Evolutionary conservation across 2,888 invertebrate species (phyloP), one percentile per base, ranked within the genome.

Genomic region (Ophion obscuratus): DNA sequence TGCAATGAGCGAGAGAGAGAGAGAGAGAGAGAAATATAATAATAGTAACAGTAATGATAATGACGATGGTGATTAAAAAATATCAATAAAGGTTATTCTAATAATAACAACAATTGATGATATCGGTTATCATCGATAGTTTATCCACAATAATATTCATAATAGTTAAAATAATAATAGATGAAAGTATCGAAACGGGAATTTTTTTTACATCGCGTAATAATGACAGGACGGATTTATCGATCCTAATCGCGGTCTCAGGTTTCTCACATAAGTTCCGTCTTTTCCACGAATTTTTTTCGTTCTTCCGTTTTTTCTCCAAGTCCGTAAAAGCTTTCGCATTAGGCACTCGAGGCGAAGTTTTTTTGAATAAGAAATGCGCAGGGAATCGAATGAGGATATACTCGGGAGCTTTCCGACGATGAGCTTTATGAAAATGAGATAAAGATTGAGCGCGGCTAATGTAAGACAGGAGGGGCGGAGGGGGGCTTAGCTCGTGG

Each of bases 351-450:
- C 31, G 2, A 53, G 53, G 53, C 17, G 14, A 75, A 75, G 17
- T 75, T 75, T 75, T 27, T 17, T n/a, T 57, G 11, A 75, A 47
- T 44, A 62, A 62, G 20, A 73, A 61, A 36, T 20, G 59, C 20
- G 73, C n/a, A 31, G 71, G 71, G 53, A 57, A 31, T 57, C 57
- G 31, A 53, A 53, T 70, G 78, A 53, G 76, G 47, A 31, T 76
- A 77, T n/a, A 14, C 53, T 2, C n/a, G n/a, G n/a, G 24, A 24
- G 61, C 57, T 61, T 66, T 61, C 24, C 67, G 70, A 73, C 11
- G 44, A 17, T 24, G 66, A 81, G 61, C 36, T 73, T 83, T 67
- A 78, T 67, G 73, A 81, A 78, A 76, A 85, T 66, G 64, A 79
- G 64, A 70, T 82, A 64, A 20, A 76, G 66, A 86, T 66, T 71